Percentiles rank a stretch among this genome's conserved stretches.
Conservation (phyloP, 1,140 invertebrate genomes). For the Oncopeltus fasciatus region DNA sequence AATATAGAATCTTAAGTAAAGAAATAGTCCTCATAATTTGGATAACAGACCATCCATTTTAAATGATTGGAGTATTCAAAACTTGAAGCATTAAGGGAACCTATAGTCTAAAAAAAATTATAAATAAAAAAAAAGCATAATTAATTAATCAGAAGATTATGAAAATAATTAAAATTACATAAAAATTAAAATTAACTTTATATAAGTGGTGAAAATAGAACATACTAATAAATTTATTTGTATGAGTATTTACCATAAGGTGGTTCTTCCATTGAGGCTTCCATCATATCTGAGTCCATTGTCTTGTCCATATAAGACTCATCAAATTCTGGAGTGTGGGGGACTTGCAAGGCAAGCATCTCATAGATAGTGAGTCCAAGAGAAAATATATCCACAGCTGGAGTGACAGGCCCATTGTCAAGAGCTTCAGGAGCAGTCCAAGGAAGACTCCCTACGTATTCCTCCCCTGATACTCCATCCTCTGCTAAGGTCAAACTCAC, state of each 20-base stretch:
- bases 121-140: too few relatives aligned
- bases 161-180: too few relatives aligned
- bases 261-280: background rate
- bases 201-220: too few relatives aligned
- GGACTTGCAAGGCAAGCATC: slow-evolving; percentile 54
- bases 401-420: slow-evolving; percentile 36
- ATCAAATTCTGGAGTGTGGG: slow-evolving; percentile 35
- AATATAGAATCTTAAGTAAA: too few relatives aligned
- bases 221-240: too few relatives aligned
- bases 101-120: too few relatives aligned
- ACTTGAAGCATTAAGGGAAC: too few relatives aligned
- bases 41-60: too few relatives aligned
- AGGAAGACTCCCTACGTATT: slow-evolving; percentile 37
- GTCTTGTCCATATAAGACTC: background rate
- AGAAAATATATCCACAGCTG: slow-evolving; percentile 65
- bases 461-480: slow-evolving; percentile 30
- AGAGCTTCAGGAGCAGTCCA: slow-evolving; percentile 68
- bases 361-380: slow-evolving; percentile 66
- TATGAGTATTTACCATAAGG: background rate
- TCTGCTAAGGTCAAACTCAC: slow-evolving; percentile 49
- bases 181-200: too few relatives aligned
- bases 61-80: too few relatives aligned
- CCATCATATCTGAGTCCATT: background rate
- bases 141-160: too few relatives aligned
- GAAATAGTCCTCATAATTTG: too few relatives aligned